Base-by-base conservation (phyloP, 2,888 invertebrate genomes). In the Eupithecia exiguata region DNA sequence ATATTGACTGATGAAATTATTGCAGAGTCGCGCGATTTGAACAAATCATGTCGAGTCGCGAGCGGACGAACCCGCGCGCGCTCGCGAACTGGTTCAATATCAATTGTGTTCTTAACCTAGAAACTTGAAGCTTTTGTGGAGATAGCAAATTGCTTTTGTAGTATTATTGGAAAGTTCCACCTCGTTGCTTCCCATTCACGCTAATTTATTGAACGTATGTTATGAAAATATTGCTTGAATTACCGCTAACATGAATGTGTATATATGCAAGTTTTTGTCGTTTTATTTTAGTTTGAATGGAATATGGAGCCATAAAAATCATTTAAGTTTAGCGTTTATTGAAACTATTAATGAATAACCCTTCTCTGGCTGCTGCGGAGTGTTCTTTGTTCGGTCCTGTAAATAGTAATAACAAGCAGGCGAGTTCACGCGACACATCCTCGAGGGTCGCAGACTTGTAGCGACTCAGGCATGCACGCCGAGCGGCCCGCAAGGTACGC, bases 401-500 rank as follows among this genome's bases (percentile, higher is more conserved):
- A 43, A 70, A 74, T 70, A 61, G 36, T 65, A 36, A 53, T 53
- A 21, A 21, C 21, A 36, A 74, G 53, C 35, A 63, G 71, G 16
- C 21, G 35, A 69, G 68, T 63, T 16, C 70, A 66, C 4, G 5
- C 58, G 58, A 58, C 72, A 65, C 70, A 61, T 61, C 65, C 69
- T 74, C 53, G 18, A 63, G 70, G 63, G 68, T 66, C 72, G 38
- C 46, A 72, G 74, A 72, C 74, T 71, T 68, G 74, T n/a, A 12
- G 9, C 68, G 70, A 70, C 71, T 76, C 74, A 75, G 74, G 74
- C 76, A 75, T 76, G 77, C 80, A 70, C n/a, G 72, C 58, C 35
- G 75, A 79, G 75, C 63, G 78, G 74, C 62, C 80, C 80, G 40
- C 69, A 62, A 77, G 80, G 81, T 77, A 78, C 78, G 84, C 84